Conservation (phyloP, 2,888 invertebrate species). For the Hyposoter didymator region DNA sequence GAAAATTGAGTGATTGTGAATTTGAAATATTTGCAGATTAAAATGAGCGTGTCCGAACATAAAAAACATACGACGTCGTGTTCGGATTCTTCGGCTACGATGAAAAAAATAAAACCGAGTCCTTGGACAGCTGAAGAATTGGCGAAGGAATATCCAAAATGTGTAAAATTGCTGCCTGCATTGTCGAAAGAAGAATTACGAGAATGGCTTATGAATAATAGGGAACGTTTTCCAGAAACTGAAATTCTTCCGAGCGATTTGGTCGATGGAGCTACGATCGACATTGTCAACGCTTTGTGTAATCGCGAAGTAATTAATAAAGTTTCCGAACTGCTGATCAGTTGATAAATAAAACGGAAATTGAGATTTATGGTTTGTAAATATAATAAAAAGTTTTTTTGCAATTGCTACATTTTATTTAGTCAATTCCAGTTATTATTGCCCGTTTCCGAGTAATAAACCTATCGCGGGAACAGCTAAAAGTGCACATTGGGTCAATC, state of each 20-base stretch:
- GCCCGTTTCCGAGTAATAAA: not conserved
- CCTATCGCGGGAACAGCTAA: no score
- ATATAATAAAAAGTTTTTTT: not conserved
- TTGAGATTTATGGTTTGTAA: not conserved
- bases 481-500: no score
- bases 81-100: not conserved
- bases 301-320: slow-evolving; percentile 87
- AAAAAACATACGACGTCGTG: slow-evolving; percentile 55
- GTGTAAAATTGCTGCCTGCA: slow-evolving; percentile 68
- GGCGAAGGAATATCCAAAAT: slow-evolving; percentile 70
- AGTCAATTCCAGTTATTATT: not conserved
- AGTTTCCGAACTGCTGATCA: slow-evolving; percentile 81
- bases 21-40: slow-evolving; percentile 71
- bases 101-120: slow-evolving; percentile 63
- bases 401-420: not conserved
- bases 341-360: slow-evolving; percentile 43
- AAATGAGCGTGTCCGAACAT: slow-evolving; percentile 73
- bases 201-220: slow-evolving; percentile 72
- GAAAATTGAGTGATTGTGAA: not conserved
- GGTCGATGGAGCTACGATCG: slow-evolving; percentile 40
- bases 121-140: slow-evolving; percentile 72
- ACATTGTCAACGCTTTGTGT: slow-evolving; percentile 88
- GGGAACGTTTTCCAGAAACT: slow-evolving; percentile 69
- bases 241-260: not conserved
- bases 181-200: slow-evolving; percentile 70